These are phyloP conservation scores for Hypsopygia costalis DNA, from an alignment of 2,888 invertebrate genomes.

Conservation along the genomic window DNA sequence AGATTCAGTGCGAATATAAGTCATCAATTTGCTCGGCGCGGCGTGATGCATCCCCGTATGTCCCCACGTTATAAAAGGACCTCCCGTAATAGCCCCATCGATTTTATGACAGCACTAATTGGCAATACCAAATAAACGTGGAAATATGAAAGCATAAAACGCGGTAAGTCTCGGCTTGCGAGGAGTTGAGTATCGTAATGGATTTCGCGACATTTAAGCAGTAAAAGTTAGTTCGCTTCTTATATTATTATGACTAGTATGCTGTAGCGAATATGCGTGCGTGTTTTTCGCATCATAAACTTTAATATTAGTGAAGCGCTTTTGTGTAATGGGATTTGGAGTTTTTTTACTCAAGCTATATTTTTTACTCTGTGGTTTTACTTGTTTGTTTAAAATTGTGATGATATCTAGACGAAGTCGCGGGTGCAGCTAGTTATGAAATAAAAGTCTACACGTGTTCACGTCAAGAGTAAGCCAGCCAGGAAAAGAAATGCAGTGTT, in stretches of 20 bases:
- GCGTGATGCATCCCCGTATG: slow-evolving; percentile 24
- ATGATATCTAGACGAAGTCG: no score
- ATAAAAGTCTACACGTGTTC: no score
- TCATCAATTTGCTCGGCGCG: slow-evolving; percentile 15
- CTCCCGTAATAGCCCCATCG: slow-evolving; percentile 50
- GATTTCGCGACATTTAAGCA: slow-evolving; percentile 32
- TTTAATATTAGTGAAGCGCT: not conserved
- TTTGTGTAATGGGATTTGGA: no score
- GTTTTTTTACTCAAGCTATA: no score
- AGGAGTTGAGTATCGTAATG: slow-evolving; percentile 30
- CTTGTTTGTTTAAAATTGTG: no score
- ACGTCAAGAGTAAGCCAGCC: no score
- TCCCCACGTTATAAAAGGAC: slow-evolving; percentile 34
- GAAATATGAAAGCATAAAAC: slow-evolving; percentile 52
- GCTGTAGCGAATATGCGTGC: not conserved
- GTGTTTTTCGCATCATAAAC: not conserved
- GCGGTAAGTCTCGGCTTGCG: slow-evolving; percentile 20
- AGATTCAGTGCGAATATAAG: no score
- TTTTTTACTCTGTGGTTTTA: no score
- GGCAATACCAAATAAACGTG: slow-evolving; percentile 63
- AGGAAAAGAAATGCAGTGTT: no score
- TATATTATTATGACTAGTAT: not conserved
- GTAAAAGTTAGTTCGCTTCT: slow-evolving; percentile 19
- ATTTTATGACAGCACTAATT: slow-evolving; percentile 66
- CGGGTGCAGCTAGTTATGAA: no score